A percentile compares a stretch with the other conserved stretches of the same genome.
These are phyloP conservation scores for Cephus nigrinus DNA, from an alignment of 2,888 invertebrate species.

Conservation along the genomic window DNA sequence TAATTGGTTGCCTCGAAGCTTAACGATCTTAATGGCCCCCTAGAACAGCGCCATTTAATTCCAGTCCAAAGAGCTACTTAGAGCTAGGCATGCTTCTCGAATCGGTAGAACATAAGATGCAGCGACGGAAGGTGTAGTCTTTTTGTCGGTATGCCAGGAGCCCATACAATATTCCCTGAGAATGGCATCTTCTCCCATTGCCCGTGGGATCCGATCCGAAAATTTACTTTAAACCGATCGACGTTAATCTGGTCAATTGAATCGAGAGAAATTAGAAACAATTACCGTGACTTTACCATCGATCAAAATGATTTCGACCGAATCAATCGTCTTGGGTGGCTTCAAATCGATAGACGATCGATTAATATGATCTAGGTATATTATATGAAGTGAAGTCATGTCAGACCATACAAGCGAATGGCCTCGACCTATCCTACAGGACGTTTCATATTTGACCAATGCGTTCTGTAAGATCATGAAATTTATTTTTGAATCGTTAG, in stretches of 20 bases:
- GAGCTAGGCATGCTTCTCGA: background rate
- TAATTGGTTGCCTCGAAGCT: conserved; percentile 30
- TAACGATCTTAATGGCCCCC: conserved; percentile 27
- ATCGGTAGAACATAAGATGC: background rate
- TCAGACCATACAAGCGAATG: background rate
- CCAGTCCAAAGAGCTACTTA: background rate
- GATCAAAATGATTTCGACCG: background rate
- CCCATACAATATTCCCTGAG: background rate
- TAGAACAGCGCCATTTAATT: conserved; percentile 17
- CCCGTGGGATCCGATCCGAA: background rate
- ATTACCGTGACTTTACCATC: background rate
- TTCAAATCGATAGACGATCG: background rate
- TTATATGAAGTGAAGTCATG: background rate
- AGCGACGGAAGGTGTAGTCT: background rate
- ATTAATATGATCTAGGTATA: background rate
- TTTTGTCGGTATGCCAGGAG: background rate
- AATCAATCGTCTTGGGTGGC: background rate
- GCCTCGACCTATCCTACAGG: background rate
- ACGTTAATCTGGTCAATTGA: background rate
- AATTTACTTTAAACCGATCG: background rate
- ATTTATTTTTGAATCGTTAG: background rate
- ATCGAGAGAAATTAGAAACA: background rate
- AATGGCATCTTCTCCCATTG: background rate
- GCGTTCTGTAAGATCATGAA: background rate
- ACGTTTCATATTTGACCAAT: background rate